Conservation (phyloP, 2,797 vertebrate genomes). For the Chloroceryle amazona region DNA sequence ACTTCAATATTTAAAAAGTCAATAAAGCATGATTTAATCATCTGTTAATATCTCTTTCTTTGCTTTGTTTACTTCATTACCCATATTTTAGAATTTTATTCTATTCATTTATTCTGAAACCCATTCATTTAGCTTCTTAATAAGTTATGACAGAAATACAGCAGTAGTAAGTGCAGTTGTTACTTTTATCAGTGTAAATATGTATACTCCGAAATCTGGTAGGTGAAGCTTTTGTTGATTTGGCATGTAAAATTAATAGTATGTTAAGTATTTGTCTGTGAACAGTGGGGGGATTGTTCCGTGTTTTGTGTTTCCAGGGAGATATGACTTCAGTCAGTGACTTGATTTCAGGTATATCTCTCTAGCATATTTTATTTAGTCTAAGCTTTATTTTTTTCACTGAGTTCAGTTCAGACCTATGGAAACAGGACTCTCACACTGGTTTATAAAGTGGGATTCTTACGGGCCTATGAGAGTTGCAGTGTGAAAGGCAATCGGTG, state of each 20-base stretch:
- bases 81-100: neutral
- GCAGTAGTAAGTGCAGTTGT: neutral
- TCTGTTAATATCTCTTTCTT: neutral
- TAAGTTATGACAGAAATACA: neutral
- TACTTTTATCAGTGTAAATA: neutral
- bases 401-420: neutral
- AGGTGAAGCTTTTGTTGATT: neutral
- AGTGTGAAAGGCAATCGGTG: rapidly evolving
- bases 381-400: slow-evolving; percentile 2
- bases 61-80: neutral
- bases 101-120: neutral
- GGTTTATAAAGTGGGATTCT: neutral
- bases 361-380: slow-evolving; percentile 47
- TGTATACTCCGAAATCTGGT: neutral
- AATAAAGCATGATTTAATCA: neutral
- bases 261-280: slow-evolving; percentile 34
- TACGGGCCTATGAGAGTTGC: neutral
- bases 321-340: slow-evolving; percentile 34
- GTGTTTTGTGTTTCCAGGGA: slow-evolving; percentile 62
- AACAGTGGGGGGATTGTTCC: neutral
- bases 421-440: neutral
- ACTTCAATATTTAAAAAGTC: neutral
- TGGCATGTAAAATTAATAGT: slow-evolving; percentile 1
- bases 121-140: neutral
- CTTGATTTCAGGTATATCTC: slow-evolving; percentile 37